Evolutionary conservation across 1,140 invertebrate genomes (phyloP).

Genomic region (Pentalonia nigronervosa): DNA sequence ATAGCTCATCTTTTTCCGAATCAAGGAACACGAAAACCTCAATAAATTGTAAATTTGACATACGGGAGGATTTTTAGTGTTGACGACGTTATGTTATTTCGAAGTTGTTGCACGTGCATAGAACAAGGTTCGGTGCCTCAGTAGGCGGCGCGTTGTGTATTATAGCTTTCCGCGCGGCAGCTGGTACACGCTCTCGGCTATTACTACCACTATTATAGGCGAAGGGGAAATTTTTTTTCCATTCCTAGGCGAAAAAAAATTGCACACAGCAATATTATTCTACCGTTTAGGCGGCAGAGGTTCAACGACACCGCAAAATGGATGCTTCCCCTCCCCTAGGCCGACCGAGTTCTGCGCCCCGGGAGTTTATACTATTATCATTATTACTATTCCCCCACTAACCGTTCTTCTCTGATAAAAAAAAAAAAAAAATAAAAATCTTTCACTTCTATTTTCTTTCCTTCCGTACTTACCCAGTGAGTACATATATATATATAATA

Average conservation of each 20-base stretch:
- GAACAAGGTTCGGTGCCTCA: neutral
- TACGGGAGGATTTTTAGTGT: too few relatives aligned
- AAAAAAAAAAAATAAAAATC: neutral
- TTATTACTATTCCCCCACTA: neutral
- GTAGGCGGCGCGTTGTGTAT: neutral
- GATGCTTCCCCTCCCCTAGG: neutral
- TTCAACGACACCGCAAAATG: slow-evolving; percentile 29
- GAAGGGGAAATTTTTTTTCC: slow-evolving; percentile 9
- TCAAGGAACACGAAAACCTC: too few relatives aligned
- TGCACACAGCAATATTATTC: neutral
- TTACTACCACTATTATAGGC: neutral
- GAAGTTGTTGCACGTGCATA: slow-evolving; percentile 26
- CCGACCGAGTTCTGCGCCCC: slow-evolving; percentile 22
- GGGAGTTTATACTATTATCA: slow-evolving; percentile 19
- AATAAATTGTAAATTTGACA: too few relatives aligned
- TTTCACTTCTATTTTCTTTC: slow-evolving; percentile 11
- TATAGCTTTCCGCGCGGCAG: neutral
- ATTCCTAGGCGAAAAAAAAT: slow-evolving; percentile 36
- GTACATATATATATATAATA: neutral
- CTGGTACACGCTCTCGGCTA: slow-evolving; percentile 16
- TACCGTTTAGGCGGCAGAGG: neutral
- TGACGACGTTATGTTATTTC: neutral
- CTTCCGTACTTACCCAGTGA: neutral
- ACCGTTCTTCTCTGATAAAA: neutral
- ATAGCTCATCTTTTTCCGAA: too few relatives aligned